Evolutionary conservation across 92 coral and sea anemone species (phyloP).

Genomic region (Plumapathes pennacea): DNA sequence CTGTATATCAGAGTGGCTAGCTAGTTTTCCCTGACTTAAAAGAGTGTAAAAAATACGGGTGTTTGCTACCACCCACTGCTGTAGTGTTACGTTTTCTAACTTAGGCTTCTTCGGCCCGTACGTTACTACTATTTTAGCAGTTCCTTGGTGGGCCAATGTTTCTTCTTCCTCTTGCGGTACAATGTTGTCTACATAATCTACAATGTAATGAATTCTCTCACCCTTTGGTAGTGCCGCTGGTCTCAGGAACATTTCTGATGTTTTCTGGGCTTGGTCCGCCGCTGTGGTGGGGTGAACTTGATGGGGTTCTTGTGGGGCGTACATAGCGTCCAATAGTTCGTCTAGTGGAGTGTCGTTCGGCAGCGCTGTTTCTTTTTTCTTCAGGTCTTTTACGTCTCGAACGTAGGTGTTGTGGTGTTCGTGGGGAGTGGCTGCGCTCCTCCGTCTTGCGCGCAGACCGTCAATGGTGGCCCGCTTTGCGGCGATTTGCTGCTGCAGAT

Average conservation of each 20-base stretch:
- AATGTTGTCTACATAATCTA: slow-evolving; percentile 10
- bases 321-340: no score
- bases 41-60: slow-evolving; percentile 9
- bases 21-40: slow-evolving; percentile 1
- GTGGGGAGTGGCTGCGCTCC: no score
- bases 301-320: no score
- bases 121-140: background rate
- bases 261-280: background rate
- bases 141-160: slow-evolving; percentile 8
- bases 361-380: no score
- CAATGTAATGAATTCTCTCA: slow-evolving; percentile 3
- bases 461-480: no score
- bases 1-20: background rate
- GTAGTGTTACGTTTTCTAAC: slow-evolving; percentile 4
- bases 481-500: no score
- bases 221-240: slow-evolving; percentile 14
- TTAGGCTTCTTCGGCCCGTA: slow-evolving; percentile 20
- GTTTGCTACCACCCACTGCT: slow-evolving; percentile 10
- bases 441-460: no score
- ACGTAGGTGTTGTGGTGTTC: no score
- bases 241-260: slow-evolving; percentile 10
- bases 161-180: slow-evolving; percentile 10
- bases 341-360: no score
- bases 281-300: no score
- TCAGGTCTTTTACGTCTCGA: no score